These are phyloP conservation scores for Acarapis woodi DNA, from an alignment of 1,140 invertebrate genomes.

Conservation along the genomic window DNA sequence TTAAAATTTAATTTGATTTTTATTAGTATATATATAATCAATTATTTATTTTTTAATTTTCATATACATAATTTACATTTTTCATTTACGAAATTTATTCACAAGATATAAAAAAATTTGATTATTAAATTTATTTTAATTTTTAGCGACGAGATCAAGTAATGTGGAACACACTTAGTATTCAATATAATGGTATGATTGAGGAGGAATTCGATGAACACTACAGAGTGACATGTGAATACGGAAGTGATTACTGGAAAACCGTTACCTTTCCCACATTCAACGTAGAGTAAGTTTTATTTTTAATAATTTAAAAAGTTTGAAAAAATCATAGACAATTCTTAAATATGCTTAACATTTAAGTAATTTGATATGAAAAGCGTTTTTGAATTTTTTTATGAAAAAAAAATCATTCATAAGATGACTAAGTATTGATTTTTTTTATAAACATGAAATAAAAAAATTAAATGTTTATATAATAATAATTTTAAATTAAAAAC, in stretches of 20 bases:
- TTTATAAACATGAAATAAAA: too few relatives aligned
- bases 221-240: slow-evolving; percentile 83
- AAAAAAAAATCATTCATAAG: background rate
- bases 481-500: too few relatives aligned
- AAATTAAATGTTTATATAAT: too few relatives aligned
- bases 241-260: slow-evolving; percentile 85
- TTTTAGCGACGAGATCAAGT: slow-evolving; percentile 39
- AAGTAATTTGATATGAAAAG: background rate
- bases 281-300: slow-evolving; percentile 55
- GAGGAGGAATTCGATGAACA: slow-evolving; percentile 83
- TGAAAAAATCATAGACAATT: background rate
- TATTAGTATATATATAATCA: too few relatives aligned
- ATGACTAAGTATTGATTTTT: background rate
- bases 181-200: slow-evolving; percentile 71
- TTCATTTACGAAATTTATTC: background rate
- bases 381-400: background rate
- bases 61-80: slow-evolving; percentile 11
- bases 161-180: slow-evolving; percentile 83
- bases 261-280: slow-evolving; percentile 78
- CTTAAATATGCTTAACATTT: background rate
- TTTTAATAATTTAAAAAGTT: slow-evolving; percentile 1
- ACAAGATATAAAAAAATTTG: background rate
- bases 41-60: too few relatives aligned
- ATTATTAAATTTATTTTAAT: background rate
- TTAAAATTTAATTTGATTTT: background rate